Conservation (phyloP, 2,888 invertebrate species). For the Ecdyonurus torrentis region DNA sequence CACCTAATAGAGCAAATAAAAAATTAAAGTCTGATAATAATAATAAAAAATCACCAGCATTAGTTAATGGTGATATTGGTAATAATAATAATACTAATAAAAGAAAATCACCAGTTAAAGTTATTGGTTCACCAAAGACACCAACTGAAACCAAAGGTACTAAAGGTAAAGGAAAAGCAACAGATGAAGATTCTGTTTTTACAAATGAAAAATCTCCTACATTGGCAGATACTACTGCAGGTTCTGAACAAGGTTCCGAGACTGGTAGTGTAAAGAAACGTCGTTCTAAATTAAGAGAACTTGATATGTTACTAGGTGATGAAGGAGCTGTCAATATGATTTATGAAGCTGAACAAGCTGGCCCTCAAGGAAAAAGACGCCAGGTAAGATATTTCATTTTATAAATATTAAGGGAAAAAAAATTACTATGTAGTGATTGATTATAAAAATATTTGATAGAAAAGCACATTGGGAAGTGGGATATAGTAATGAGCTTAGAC, state of each 20-base stretch:
- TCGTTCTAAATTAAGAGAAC: constrained; percentile 32
- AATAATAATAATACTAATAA: background rate
- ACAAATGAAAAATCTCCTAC: background rate
- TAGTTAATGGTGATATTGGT: background rate
- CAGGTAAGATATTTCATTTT: too few species aligned
- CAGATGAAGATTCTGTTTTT: background rate
- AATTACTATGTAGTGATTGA: too few species aligned
- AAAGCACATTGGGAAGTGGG: too few species aligned
- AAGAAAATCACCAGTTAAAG: background rate
- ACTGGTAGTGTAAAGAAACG: background rate
- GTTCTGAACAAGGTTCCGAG: too few species aligned
- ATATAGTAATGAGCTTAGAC: too few species aligned
- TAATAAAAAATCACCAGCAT: background rate
- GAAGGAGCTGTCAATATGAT: constrained; percentile 78
- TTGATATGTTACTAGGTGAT: constrained; percentile 62
- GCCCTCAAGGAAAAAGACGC: too few species aligned
- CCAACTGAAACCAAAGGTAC: background rate
- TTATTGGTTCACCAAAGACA: too few species aligned
- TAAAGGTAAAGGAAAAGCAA: background rate
- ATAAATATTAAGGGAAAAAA: too few species aligned
- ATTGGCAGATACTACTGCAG: too few species aligned
- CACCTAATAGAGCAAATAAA: too few species aligned
- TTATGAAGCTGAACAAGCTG: constrained; percentile 48
- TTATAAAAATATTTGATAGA: too few species aligned
- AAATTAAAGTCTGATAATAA: background rate